Conservation (phyloP, 2,888 invertebrate species). For the Syritta pipiens region DNA sequence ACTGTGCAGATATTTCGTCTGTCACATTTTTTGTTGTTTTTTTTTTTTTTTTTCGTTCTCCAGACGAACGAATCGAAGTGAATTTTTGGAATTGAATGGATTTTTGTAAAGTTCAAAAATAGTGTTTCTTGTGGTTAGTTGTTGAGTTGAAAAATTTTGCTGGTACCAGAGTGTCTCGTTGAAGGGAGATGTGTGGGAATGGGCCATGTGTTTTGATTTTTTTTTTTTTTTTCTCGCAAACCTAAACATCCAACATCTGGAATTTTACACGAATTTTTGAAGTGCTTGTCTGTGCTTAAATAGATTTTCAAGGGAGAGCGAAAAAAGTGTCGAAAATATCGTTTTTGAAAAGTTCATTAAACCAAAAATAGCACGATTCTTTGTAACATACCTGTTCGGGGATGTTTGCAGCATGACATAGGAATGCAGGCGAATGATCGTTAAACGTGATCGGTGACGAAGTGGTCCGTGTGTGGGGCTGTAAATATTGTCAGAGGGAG, state of each 20-base stretch:
- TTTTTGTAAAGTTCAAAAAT: slow-evolving; percentile 8
- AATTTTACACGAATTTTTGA: too few relatives aligned
- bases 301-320: too few relatives aligned
- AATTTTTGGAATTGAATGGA: neutral
- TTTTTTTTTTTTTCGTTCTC: neutral
- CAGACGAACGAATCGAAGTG: neutral
- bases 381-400: neutral
- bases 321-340: neutral
- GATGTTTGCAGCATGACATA: neutral
- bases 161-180: neutral
- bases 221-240: neutral
- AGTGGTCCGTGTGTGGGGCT: slow-evolving; percentile 4
- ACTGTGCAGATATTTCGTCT: neutral
- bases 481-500: slow-evolving; percentile 14
- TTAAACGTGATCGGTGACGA: slow-evolving; percentile 15
- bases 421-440: slow-evolving; percentile 6
- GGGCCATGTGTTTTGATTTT: neutral
- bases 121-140: neutral
- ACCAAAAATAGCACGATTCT: too few relatives aligned
- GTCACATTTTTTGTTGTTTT: too few relatives aligned
- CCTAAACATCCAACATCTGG: too few relatives aligned
- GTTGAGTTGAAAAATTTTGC: neutral
- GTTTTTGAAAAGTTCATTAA: neutral
- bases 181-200: neutral
- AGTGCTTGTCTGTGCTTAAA: too few relatives aligned